Evolutionary conservation across 1,140 invertebrate genomes (phyloP).

Genomic region (Pinna nobilis): DNA sequence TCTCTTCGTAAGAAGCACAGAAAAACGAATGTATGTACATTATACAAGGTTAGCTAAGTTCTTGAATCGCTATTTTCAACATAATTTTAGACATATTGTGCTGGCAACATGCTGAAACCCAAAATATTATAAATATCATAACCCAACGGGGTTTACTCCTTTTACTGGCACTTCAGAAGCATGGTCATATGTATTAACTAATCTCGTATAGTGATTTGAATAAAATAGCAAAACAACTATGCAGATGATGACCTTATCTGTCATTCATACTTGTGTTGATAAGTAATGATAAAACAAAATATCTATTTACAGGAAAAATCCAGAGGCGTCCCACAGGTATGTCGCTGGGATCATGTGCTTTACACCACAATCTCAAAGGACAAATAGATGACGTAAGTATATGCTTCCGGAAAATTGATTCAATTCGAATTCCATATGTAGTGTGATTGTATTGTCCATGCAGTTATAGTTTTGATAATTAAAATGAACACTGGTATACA

Average conservation of each 20-base stretch:
- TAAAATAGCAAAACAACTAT: neutral
- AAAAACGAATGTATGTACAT: no score
- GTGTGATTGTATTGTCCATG: no score
- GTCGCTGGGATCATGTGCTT: constrained; percentile 25
- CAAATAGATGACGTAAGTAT: constrained; percentile 44
- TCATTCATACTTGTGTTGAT: no score
- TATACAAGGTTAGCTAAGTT: no score
- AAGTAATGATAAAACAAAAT: no score
- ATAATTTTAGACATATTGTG: no score
- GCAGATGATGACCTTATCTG: neutral
- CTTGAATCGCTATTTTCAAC: no score
- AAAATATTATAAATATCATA: neutral
- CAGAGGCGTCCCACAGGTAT: constrained; percentile 13
- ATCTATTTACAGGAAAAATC: constrained; percentile 29
- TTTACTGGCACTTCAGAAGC: neutral
- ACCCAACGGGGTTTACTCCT: neutral
- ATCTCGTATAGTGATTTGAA: neutral
- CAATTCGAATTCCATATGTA: no score
- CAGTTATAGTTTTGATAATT: neutral
- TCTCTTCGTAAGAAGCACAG: no score
- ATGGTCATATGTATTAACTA: neutral
- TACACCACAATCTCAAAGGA: constrained; percentile 24
- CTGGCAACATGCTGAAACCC: no score
- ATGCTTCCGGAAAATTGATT: neutral
- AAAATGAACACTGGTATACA: neutral